Conservation (phyloP, 2,888 invertebrate species). For the Xestia xanthographa region DNA sequence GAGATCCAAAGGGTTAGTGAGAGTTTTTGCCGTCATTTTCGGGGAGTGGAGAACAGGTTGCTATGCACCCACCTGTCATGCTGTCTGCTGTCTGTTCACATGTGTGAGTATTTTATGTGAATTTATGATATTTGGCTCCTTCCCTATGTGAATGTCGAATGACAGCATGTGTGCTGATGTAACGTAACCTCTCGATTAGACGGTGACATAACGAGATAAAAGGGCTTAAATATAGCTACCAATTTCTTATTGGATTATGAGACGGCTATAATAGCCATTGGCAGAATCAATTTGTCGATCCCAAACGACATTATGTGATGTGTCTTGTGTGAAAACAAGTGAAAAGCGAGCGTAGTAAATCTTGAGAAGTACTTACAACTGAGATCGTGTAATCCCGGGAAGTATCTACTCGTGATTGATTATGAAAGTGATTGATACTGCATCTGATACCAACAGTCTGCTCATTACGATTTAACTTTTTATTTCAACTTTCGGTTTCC, state of each 20-base stretch:
- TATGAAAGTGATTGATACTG: constrained; percentile 42
- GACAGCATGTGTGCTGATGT: constrained; percentile 57
- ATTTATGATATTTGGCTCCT: constrained; percentile 61
- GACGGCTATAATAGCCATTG: constrained; percentile 22
- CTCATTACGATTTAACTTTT: constrained; percentile 24
- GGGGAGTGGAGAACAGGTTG: constrained; percentile 81
- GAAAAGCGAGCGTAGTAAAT: neutral
- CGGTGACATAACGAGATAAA: constrained; percentile 58
- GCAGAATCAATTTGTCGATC: constrained; percentile 32
- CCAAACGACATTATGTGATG: constrained; percentile 6
- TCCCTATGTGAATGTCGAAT: constrained; percentile 41
- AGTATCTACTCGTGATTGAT: constrained; percentile 42
- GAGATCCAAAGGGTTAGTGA: constrained; percentile 81
- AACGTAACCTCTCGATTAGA: constrained; percentile 36
- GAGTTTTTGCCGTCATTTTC: constrained; percentile 85
- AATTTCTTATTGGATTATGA: constrained; percentile 53
- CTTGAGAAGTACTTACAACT: neutral
- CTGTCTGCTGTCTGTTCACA: constrained; percentile 67
- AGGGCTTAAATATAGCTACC: constrained; percentile 30
- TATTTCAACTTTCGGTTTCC: constrained; percentile 64
- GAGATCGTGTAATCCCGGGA: constrained; percentile 18
- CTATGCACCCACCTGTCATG: constrained; percentile 80
- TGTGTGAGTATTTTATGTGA: constrained; percentile 64
- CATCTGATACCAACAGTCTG: constrained; percentile 10
- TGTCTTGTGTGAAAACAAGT: constrained; percentile 26